Base-by-base conservation (phyloP, 2,888 invertebrate species). In the Mechanitis messenoides region DNA sequence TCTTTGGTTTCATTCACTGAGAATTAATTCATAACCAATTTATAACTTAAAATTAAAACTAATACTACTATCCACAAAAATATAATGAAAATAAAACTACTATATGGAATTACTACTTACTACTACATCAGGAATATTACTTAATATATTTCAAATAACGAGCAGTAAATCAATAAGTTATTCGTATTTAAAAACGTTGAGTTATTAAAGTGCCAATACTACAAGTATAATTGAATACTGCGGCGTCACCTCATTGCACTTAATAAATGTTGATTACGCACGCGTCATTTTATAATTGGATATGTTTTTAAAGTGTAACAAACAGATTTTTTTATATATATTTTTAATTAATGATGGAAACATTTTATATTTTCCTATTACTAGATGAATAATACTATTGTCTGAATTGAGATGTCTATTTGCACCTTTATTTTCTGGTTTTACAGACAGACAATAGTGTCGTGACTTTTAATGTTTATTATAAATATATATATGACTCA, bases 1-100 rank as follows among this genome's bases (percentile, higher is more conserved):
- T 83, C 83, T 83, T 83, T 83, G 83, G 83, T 79, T 75, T 77
- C 77, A 74, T 71, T 71, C 62, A 69, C 71, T 76, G 73, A 75
- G 72, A 74, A 72, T 65, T 69, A 67, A 70, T 71, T 69, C 62
- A 56, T 35, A 35, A 35, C 35, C 35, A 42, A 42, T 42, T 42
- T 11, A 9, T 42, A 9, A 42, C 9, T 42, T 42, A 42, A 42
- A 42, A 42, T 9, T 11, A 31, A 3, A 31, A 31, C 9, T 31
- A 47, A 47, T 47, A 28, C 47, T 31, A 11, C 31, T 31, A 53
- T 54, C 57, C 53, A 35, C 47, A 61, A 56, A 33, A 53, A 61
- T 60, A 55, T 59, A 47, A 55, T n/a, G 47, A 60, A 45, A 56
- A 59, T 57, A 62, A 60, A 64, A 64, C 66, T 54, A 55, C 62